Evolutionary conservation across 1,140 invertebrate genomes (phyloP), one percentile per base, ranked within the genome.

Genomic region (Lerema accius): DNA sequence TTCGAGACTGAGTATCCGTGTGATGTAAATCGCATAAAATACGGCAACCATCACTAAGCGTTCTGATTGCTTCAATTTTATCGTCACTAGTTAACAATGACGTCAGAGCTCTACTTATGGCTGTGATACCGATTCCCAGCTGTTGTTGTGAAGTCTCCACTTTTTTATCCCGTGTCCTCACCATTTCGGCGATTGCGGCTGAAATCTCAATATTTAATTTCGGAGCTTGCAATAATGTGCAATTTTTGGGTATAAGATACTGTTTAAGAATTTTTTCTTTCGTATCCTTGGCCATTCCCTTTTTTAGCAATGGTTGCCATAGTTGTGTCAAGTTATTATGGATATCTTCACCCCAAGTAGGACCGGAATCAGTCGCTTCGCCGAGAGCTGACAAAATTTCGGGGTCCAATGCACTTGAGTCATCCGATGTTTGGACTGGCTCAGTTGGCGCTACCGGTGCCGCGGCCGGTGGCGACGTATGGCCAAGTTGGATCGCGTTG

Each of bases 21-120:
- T 46, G 16, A 17, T 74, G 72, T 3, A 63, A 19, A 37, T 74
- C 68, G 2, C 45, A 66, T 6, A 73, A 23, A 7, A 69, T 43
- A n/a, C 71, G 64, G 46, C 71, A 65, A 10, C 56, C 35, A 13
- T 73, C 67, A 15, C 56, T 59, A 13, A 48, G 19, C n/a, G 26
- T 48, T 48, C 65, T 75, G 0, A 71, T 43, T 1, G 61, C 63
- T 3, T 69, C 28, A 0, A 66, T 67, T 9, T 67, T 35, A 13
- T 63, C 37, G 3, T 59, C 65, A 37, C 15, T 55, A 1, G 15
- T 53, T 26, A 67, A 9, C 3, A 68, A 16, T 39, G 19, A 1
- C 6, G 15, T 16, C 7, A 72, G 3, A 4, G 15, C 66, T 49
- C 42, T 60, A 19, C 61, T 73, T 4, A 69, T 32, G 1, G 64